Percentiles rank a stretch among this genome's conserved stretches.
These are phyloP conservation scores for Nerophis lumbriciformis DNA, from an alignment of 2,113 vertebrate species.

Conservation along the genomic window DNA sequence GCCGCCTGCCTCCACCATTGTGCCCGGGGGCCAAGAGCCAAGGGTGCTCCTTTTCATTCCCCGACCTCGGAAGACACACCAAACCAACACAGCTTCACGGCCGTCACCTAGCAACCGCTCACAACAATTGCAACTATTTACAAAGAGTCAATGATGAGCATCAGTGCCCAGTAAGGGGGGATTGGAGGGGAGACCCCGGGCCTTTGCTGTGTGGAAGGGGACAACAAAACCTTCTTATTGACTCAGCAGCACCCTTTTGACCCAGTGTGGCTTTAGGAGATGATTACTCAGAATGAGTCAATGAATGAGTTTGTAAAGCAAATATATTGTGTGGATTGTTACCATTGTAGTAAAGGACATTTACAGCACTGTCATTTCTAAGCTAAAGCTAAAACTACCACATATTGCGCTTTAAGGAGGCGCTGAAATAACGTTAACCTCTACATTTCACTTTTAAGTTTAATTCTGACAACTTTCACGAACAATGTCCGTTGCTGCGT, in stretches of 20 bases:
- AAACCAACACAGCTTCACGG: constrained; percentile 59
- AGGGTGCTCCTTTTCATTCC: constrained; percentile 59
- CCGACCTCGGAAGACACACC: constrained; percentile 48
- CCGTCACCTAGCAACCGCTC: constrained; percentile 62
- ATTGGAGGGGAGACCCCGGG: constrained; percentile 11
- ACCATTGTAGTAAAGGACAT: not conserved
- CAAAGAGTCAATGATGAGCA: constrained; percentile 68
- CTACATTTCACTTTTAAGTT: not conserved
- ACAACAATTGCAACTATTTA: constrained; percentile 69
- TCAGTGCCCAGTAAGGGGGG: constrained; percentile 45
- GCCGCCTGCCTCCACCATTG: constrained; percentile 52
- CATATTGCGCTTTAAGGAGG: not conserved
- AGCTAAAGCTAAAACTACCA: not conserved
- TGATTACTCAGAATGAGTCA: constrained; percentile 26
- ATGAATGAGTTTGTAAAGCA: constrained; percentile 27
- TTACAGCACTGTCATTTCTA: no score
- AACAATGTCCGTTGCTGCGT: constrained; percentile 27
- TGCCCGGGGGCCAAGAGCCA: constrained; percentile 33
- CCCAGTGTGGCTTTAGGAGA: constrained; percentile 32
- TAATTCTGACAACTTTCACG: not conserved
- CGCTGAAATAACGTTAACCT: not conserved
- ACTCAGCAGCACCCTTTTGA: constrained; percentile 50
- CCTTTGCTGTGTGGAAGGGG: constrained; percentile 49
- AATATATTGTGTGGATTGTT: not conserved
- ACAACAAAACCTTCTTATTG: constrained; percentile 59